Evolutionary conservation across 2,888 invertebrate genomes (phyloP).

Genomic region (Calliopum simillimum): DNA sequence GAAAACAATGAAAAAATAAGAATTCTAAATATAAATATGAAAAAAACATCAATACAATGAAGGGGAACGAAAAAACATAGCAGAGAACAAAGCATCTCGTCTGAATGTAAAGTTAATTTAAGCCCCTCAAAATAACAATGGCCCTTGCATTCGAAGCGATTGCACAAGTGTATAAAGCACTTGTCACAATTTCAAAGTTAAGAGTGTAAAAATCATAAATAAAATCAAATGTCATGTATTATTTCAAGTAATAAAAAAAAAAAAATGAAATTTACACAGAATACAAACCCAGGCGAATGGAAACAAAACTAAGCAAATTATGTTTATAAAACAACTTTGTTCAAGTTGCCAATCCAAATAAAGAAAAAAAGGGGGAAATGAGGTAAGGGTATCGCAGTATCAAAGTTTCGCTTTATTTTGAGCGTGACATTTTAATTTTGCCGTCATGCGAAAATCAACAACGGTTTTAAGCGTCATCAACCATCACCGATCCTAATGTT

Average conservation of each 20-base stretch:
- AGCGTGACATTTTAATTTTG: slow-evolving; percentile 9
- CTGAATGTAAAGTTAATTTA: no score
- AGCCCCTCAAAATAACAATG: no score
- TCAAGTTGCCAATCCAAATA: no score
- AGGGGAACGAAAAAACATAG: no score
- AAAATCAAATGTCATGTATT: neutral
- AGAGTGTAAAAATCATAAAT: slow-evolving; percentile 16
- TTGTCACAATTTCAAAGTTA: slow-evolving; percentile 36
- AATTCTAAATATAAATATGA: no score
- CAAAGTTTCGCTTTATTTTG: neutral
- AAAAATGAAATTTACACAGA: slow-evolving; percentile 34
- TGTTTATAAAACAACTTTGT: slow-evolving; percentile 96
- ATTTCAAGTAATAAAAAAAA: slow-evolving; percentile 10
- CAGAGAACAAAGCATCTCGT: no score
- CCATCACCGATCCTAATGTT: neutral
- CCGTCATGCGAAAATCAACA: slow-evolving; percentile 51
- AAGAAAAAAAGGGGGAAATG: no score
- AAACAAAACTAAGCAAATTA: slow-evolving; percentile 95
- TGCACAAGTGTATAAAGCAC: neutral
- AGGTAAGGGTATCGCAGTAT: no score
- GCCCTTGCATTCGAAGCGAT: no score
- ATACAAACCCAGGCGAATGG: slow-evolving; percentile 70
- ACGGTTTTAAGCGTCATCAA: slow-evolving; percentile 55
- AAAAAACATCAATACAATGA: no score
- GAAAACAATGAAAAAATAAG: no score